A percentile compares a stretch with the other conserved stretches of the same genome.
Conservation (phyloP, 2,888 invertebrate genomes). For the Pogonocherus hispidulus region DNA sequence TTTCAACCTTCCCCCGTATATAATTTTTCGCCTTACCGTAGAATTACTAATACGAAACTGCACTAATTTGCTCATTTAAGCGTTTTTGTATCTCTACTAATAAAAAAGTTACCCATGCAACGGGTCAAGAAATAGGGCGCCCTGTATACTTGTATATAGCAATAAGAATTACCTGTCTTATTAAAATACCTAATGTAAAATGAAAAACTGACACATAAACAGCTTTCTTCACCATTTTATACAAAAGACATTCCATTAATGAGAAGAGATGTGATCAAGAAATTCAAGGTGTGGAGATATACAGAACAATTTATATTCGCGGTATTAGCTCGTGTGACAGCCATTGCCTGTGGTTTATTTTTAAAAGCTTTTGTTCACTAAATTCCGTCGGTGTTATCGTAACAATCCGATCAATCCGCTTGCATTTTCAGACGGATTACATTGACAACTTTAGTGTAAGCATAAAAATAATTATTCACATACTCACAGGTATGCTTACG, state of each 20-base stretch:
- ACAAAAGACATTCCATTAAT: conserved; percentile 5
- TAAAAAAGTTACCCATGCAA: no score
- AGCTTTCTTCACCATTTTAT: not conserved
- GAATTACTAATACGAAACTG: no score
- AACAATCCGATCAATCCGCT: conserved; percentile 28
- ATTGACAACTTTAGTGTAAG: conserved; percentile 15
- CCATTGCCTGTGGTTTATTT: conserved; percentile 24
- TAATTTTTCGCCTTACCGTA: no score
- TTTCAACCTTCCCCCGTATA: no score
- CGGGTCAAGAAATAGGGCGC: no score
- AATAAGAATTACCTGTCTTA: not conserved
- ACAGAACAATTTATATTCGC: conserved; percentile 23
- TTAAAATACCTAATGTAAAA: not conserved
- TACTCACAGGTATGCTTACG: conserved; percentile 2
- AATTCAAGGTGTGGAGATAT: conserved; percentile 18
- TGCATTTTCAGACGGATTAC: conserved; percentile 1
- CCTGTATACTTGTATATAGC: no score
- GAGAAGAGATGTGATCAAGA: conserved; percentile 7
- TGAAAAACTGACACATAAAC: not conserved
- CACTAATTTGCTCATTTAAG: no score
- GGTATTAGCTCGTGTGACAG: conserved; percentile 17
- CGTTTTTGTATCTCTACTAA: no score
- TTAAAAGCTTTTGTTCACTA: conserved; percentile 31
- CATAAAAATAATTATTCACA: conserved; percentile 8
- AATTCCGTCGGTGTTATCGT: conserved; percentile 19